phyloP scores from a whole-genome alignment of 2,113 vertebrate genomes.

The Thomomys bottae region DNA sequence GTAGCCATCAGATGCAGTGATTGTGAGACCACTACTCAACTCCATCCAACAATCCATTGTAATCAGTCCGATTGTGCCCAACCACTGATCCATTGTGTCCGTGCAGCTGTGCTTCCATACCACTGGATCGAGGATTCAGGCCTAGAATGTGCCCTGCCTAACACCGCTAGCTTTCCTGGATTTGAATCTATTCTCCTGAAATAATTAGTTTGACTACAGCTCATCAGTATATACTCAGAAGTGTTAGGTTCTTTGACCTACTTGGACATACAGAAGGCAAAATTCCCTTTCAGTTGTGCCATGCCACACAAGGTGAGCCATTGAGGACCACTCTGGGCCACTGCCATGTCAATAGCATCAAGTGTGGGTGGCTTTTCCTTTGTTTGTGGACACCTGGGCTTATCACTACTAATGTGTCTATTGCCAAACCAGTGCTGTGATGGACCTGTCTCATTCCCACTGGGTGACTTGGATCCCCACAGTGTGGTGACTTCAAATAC shows the following conservation, averaged over 20 bases:
- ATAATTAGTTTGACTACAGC: not conserved
- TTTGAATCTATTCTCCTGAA: not conserved
- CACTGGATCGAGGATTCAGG: slow-evolving; percentile 27
- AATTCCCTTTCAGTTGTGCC: slow-evolving; percentile 6
- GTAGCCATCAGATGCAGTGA: slow-evolving; percentile 82
- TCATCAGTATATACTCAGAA: slow-evolving; percentile 26
- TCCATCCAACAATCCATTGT: slow-evolving; percentile 78
- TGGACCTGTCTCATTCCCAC: not conserved
- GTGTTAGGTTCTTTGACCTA: not conserved
- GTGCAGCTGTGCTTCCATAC: slow-evolving; percentile 66
- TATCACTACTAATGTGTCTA: not conserved
- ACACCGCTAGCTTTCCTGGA: not conserved
- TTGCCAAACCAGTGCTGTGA: not conserved
- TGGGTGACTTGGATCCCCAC: slow-evolving; percentile 28
- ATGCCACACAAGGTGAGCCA: not conserved
- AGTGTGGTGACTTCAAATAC: not conserved
- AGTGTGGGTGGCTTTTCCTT: not conserved
- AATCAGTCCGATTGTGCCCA: slow-evolving; percentile 64
- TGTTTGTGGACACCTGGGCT: not conserved
- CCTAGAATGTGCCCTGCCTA: not conserved
- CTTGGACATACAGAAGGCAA: slow-evolving; percentile 49
- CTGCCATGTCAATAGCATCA: not conserved
- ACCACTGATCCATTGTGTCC: slow-evolving; percentile 72
- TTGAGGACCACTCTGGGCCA: not conserved
- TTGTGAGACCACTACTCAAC: slow-evolving; percentile 74